Evolutionary conservation across 2,888 invertebrate species (phyloP).

Genomic region (Sesamia inferens): DNA sequence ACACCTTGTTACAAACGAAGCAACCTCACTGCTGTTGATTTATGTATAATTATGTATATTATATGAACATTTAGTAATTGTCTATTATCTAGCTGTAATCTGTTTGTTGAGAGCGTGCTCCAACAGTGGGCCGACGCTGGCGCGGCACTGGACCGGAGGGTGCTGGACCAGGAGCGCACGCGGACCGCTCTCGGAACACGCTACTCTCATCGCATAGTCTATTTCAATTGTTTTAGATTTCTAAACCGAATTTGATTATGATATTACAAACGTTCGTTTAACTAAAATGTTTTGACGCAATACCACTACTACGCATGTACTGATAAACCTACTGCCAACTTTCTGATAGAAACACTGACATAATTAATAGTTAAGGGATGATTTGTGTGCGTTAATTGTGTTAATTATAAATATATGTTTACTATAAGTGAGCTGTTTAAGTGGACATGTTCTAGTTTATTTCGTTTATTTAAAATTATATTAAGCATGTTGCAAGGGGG

Average conservation of each 20-base stretch:
- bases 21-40: slow-evolving; percentile 80
- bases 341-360: slow-evolving; percentile 80
- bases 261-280: slow-evolving; percentile 79
- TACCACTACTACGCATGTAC: slow-evolving; percentile 74
- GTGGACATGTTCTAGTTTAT: slow-evolving; percentile 86
- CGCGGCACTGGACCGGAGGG: neutral
- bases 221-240: slow-evolving; percentile 69
- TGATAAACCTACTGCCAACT: slow-evolving; percentile 87
- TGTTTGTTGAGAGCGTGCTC: slow-evolving; percentile 69
- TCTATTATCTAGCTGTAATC: slow-evolving; percentile 71
- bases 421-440: slow-evolving; percentile 84
- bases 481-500: slow-evolving; percentile 82
- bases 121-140: neutral
- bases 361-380: slow-evolving; percentile 80
- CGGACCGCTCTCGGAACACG: slow-evolving; percentile 39
- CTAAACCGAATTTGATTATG: slow-evolving; percentile 81
- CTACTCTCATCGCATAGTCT: slow-evolving; percentile 69
- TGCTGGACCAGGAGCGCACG: too few species aligned
- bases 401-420: slow-evolving; percentile 86
- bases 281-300: slow-evolving; percentile 71
- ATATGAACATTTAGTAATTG: slow-evolving; percentile 70
- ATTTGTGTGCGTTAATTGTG: slow-evolving; percentile 85
- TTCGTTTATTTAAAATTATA: slow-evolving; percentile 85
- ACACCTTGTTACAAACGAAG: slow-evolving; percentile 82
- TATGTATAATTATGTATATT: slow-evolving; percentile 72